These are phyloP conservation scores for Drosophila affinis DNA, from an alignment of 2,888 invertebrate species.

Conservation along the genomic window DNA sequence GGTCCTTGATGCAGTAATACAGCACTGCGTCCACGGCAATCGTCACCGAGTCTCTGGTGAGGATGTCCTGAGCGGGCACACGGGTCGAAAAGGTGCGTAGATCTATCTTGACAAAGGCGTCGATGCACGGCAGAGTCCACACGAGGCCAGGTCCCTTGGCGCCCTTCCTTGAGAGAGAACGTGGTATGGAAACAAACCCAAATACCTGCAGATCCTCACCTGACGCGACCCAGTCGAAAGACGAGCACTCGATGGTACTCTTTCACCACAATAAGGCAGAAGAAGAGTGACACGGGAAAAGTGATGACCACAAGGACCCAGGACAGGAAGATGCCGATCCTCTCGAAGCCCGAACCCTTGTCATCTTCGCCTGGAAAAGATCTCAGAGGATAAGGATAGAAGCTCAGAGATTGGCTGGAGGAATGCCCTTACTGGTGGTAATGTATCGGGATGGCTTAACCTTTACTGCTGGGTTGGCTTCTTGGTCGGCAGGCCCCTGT, in stretches of 20 bases:
- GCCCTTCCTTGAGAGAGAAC: slow-evolving; percentile 71
- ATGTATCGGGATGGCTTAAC: slow-evolving; percentile 31
- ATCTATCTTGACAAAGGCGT: slow-evolving; percentile 85
- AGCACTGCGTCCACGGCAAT: slow-evolving; percentile 95
- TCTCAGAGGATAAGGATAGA: not conserved
- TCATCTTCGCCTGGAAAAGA: slow-evolving; percentile 36
- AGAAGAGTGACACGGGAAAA: slow-evolving; percentile 72
- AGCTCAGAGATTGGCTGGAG: not conserved
- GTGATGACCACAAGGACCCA: slow-evolving; percentile 47
- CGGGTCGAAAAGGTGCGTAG: slow-evolving; percentile 86
- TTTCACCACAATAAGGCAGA: slow-evolving; percentile 83
- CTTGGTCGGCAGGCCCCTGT: not conserved
- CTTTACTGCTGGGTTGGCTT: not conserved
- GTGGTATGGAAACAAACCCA: accelerated
- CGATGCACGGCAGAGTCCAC: slow-evolving; percentile 87
- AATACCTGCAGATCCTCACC: slow-evolving; percentile 43
- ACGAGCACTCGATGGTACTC: slow-evolving; percentile 87
- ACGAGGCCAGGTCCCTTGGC: slow-evolving; percentile 86
- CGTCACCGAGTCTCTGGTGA: slow-evolving; percentile 95
- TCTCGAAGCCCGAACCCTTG: slow-evolving; percentile 20
- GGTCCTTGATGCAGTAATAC: slow-evolving; percentile 90
- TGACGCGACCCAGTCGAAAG: slow-evolving; percentile 86
- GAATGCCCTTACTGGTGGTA: slow-evolving; percentile 33
- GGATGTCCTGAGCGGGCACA: slow-evolving; percentile 87
- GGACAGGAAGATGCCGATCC: slow-evolving; percentile 13